These are phyloP conservation scores for Lichenostomus cassidix DNA, from an alignment of 2,113 vertebrate species.

Conservation along the genomic window DNA sequence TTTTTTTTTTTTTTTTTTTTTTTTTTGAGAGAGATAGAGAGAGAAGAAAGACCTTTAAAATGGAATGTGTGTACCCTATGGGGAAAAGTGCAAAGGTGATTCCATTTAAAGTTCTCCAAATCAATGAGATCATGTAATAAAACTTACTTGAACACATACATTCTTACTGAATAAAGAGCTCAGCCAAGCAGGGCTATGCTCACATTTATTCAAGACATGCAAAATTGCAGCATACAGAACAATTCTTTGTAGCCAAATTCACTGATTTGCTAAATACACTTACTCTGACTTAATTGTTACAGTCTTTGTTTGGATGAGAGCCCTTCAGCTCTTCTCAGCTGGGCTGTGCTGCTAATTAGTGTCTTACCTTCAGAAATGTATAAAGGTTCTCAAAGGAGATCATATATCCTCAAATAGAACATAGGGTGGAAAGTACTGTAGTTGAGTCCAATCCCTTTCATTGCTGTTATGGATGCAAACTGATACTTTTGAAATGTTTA, in stretches of 20 bases:
- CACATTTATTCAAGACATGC: background rate
- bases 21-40: background rate
- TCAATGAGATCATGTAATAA: background rate
- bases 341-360: background rate
- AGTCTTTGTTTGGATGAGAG: background rate
- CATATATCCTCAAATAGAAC: background rate
- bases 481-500: background rate
- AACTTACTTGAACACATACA: background rate
- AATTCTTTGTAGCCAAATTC: background rate
- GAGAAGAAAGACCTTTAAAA: background rate
- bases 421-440: background rate
- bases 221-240: background rate
- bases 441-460: background rate
- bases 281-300: background rate
- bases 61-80: background rate
- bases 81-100: conserved; percentile 13
- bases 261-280: background rate
- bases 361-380: background rate
- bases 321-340: background rate
- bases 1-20: background rate
- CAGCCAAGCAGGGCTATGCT: background rate
- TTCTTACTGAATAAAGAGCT: background rate
- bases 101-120: conserved; percentile 19
- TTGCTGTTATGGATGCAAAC: background rate
- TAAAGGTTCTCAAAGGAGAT: background rate